Evolutionary conservation across 2,888 invertebrate species (phyloP).

Genomic region (Eupithecia pulchellata): DNA sequence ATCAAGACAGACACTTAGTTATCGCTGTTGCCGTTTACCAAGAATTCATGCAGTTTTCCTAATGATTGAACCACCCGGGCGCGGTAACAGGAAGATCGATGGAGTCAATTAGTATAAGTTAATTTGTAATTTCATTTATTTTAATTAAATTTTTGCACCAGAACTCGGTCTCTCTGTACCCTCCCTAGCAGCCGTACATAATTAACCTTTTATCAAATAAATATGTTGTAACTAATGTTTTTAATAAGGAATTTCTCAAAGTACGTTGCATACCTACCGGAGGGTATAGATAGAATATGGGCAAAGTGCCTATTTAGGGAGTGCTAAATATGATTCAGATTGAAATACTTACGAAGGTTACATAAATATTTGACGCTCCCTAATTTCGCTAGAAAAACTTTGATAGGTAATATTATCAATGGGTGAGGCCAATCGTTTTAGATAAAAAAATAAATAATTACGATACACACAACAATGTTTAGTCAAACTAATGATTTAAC

Average conservation of each 20-base stretch:
- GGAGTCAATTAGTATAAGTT: too few species aligned
- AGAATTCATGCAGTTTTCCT: too few species aligned
- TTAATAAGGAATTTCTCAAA: background rate
- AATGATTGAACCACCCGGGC: too few species aligned
- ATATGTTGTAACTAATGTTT: background rate
- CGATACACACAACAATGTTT: background rate
- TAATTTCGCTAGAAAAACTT: background rate
- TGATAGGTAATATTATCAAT: background rate
- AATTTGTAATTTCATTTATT: too few species aligned
- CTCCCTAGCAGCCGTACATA: too few species aligned
- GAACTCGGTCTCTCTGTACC: too few species aligned
- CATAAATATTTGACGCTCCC: background rate
- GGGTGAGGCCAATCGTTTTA: background rate
- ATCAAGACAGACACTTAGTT: too few species aligned
- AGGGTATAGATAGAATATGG: background rate
- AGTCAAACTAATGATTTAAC: background rate
- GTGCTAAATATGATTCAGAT: constrained; percentile 11
- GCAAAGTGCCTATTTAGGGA: background rate
- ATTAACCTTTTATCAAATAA: background rate
- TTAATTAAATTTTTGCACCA: too few species aligned
- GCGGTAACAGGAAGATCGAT: too few species aligned
- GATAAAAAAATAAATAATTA: background rate
- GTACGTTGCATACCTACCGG: background rate
- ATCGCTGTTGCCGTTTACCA: too few species aligned
- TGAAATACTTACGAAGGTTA: background rate